These are phyloP conservation scores for Heliothis peltigera DNA, from an alignment of 2,888 invertebrate species.

Conservation along the genomic window DNA sequence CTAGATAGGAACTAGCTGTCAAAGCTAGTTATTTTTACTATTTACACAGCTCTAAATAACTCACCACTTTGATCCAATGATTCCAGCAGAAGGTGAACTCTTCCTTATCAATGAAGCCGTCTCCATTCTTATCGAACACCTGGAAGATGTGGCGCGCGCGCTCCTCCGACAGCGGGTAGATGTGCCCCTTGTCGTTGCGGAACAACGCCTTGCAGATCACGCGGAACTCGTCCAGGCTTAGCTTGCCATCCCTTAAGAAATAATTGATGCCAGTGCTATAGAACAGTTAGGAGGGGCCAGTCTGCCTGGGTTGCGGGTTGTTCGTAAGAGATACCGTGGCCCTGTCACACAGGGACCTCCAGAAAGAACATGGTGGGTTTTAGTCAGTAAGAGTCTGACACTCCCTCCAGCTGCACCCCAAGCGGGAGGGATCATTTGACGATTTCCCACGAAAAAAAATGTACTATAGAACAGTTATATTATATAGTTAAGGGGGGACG, in stretches of 20 bases:
- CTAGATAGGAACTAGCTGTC: background rate
- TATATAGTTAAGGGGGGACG: no score
- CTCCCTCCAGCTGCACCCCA: no score
- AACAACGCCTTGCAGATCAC: slow-evolving; percentile 96
- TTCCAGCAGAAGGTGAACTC: slow-evolving; percentile 97
- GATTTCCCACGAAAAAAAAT: no score
- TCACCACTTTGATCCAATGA: slow-evolving; percentile 96
- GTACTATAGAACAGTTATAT: no score
- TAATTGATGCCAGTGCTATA: no score
- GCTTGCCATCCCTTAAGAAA: slow-evolving; percentile 93
- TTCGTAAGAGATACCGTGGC: no score
- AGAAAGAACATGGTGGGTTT: no score
- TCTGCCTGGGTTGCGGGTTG: no score
- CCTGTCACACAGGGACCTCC: no score
- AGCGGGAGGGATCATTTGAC: no score
- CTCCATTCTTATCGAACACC: slow-evolving; percentile 94
- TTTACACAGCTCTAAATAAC: slow-evolving; percentile 61
- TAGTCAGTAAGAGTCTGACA: no score
- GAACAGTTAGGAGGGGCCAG: no score
- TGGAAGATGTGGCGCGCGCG: slow-evolving; percentile 93
- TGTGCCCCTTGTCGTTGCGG: slow-evolving; percentile 95
- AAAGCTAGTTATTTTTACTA: background rate
- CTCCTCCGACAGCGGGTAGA: slow-evolving; percentile 93
- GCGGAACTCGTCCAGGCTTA: slow-evolving; percentile 94
- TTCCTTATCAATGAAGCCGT: slow-evolving; percentile 94